These are phyloP conservation scores for Progne subis DNA, from an alignment of 2,113 vertebrate species.

Conservation along the genomic window DNA sequence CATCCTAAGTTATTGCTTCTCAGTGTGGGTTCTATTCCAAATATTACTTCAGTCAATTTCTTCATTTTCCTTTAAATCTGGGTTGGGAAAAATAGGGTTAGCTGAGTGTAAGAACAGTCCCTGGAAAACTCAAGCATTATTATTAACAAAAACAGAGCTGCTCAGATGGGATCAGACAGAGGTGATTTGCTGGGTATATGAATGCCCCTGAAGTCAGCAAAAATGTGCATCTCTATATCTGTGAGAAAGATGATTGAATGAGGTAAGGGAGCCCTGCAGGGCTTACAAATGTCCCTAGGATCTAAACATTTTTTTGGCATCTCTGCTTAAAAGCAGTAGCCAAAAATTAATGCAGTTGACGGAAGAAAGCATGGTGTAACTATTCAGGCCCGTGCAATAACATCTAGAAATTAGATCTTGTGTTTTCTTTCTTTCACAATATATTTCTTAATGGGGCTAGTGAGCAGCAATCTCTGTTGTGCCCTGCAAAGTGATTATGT, in stretches of 20 bases:
- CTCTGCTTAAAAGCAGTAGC: conserved; percentile 36
- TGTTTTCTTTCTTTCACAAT: conserved; percentile 29
- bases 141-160: conserved; percentile 30
- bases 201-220: conserved; percentile 63
- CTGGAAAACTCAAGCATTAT: conserved; percentile 46
- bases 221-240: conserved; percentile 36
- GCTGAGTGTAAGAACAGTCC: background rate
- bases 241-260: conserved; percentile 67
- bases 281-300: conserved; percentile 34
- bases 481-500: background rate
- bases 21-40: background rate
- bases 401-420: background rate
- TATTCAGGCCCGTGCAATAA: background rate
- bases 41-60: background rate
- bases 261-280: conserved; percentile 55
- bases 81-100: background rate
- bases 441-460: background rate
- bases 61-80: background rate
- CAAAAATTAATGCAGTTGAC: conserved; percentile 29
- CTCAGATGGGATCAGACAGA: conserved; percentile 57
- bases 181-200: conserved; percentile 24
- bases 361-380: background rate
- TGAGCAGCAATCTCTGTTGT: background rate
- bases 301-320: conserved; percentile 51
- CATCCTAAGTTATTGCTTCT: background rate